Base-by-base conservation (phyloP, 2,797 vertebrate genomes). In the Pangasius krempfi region DNA sequence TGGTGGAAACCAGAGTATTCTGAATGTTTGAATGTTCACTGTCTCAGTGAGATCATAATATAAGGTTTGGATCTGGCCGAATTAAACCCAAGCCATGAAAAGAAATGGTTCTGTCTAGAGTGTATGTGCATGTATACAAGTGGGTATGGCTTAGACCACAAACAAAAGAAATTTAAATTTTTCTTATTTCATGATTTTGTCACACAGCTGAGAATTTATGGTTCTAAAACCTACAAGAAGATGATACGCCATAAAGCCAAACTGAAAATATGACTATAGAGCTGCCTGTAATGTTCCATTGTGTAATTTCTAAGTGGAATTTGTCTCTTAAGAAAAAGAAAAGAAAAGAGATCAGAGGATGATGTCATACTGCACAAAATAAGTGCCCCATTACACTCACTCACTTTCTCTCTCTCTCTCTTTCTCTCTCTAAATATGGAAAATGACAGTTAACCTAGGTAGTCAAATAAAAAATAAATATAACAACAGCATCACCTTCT, bases 161-260 rank as follows among this genome's bases (percentile, higher is more conserved):
- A 76, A 82, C 25, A 88, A 87, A 79, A 75, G 14, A 64, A 83
- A 64, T 18, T 18, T 4, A 83, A 82, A 82, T 62, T 82, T 44
- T 66, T 66, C 27, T 30, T n/a, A 82, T 60, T 83, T 83, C 25
- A 83, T 72, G 33, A 33, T 89, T 89, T 72, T 85, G 84, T 66
- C 84, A 50, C 25, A 50, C 44, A 50, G 5, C 82, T 73, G 64
- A 86, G 50, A 88, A 72, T 89, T 84, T 86, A 90, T 91, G 79
- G 68, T 64, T 47, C 60, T 78, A 30, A 79, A 62, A 82, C 68
- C 56, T 80, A 84, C 44, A 90, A 84, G 40, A 91, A 30, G 40
- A 20, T 30, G 40, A 82, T 89, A 68, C 68, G 16, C 62, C 37
- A 60, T 60, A 81, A 81, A 27, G 33, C 33, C 62, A 84, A 22